Base-by-base conservation (phyloP, 2,797 vertebrate species). In the Sebastes melanostomus region DNA sequence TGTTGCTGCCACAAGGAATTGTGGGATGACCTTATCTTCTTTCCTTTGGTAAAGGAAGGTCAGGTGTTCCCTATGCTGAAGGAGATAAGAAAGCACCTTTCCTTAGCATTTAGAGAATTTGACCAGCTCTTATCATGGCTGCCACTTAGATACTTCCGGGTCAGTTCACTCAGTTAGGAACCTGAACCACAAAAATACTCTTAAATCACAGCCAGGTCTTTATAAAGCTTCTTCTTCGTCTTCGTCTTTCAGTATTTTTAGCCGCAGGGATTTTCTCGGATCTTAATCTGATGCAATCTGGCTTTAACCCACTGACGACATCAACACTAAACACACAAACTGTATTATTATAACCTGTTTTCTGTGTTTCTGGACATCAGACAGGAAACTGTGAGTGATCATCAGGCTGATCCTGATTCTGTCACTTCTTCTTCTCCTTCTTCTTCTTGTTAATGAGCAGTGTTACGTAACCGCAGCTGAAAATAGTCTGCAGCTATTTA, bases 181-280 rank as follows among this genome's bases (percentile, higher is more conserved):
- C 36, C 36, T 0, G 0, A 50, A 50, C 16, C 16, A 50, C 18
- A 50, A 50, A 50, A 50, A 20, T 0, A 16, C 46, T 20, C 0
- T 20, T 50, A 0, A 20, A 50, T 18, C 46, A 18, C 46, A 8
- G 16, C 16, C 18, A 50, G 0, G 46, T 50, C 18, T 50, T 50
- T 50, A 50, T 50, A 50, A 59, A 59, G 13, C 30, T 62, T 1
- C 36, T 5, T 4, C 20, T 16, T 1, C 34, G 34, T 36, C 46
- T 13, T 25, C 65, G 50, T 14, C 9, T 62, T 71, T 36, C 46
- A 67, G 68, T 89, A 89, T 89, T 86, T 85, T 84, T 81, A 88
- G 84, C 76, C 11, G 73, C 56, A 82, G 80, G 66, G 81, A 87
- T 86, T 85, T 86, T 72, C 78, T 77, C 54, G 32, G 63, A 46